Evolutionary conservation across 2,888 invertebrate genomes (phyloP), one percentile per base, ranked within the genome.

Genomic region (Teleiodes luculella): DNA sequence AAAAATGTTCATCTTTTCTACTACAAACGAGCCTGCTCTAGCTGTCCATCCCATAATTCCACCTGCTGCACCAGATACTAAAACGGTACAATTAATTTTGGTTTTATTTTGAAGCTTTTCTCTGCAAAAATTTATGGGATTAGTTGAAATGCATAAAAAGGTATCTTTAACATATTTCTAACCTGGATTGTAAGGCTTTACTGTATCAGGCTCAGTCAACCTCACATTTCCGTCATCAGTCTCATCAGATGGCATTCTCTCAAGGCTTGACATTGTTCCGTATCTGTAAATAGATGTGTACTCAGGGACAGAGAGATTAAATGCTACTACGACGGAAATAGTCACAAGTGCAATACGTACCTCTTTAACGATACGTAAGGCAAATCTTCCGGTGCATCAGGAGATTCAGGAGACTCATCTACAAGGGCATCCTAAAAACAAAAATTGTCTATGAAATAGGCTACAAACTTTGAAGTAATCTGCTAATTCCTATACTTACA

Each of bases 1-100:
- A 60, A 90, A 88, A 33, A 90, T 86, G 57, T 88, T 90, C 93
- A 96, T 95, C 76, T 96, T 96, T 65, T 95, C 95, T 3, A 94
- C 94, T 4, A 96, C 95, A 74, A 93, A 96, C 33, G 93, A 94
- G 1, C 96, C 95, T 5, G 96, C 95, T 57, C 94, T 90, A 6
- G 94, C 93, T 0, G 96, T 95, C 95, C 96, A 96, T 11, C 93
- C 94, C 81, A 92, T 89, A 6, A 93, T 86, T 7, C 92, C 92
- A 16, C 91, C 89, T 5, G 90, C 74, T 3, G 83, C 77, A 54
- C 83, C 83, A 41, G 75, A 68, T 16, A 76, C 81, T 80, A 59
- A 59, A 58, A 33, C 14, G 28, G 24, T n/a, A 30, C 10, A 45
- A 13, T 8, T 2, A 14, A 14, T n/a, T 14, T 31, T 11, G n/a